Evolutionary conservation across 2,113 vertebrate genomes (phyloP), one percentile per base, ranked within the genome.

Genomic region (Pteropus alecto): DNA sequence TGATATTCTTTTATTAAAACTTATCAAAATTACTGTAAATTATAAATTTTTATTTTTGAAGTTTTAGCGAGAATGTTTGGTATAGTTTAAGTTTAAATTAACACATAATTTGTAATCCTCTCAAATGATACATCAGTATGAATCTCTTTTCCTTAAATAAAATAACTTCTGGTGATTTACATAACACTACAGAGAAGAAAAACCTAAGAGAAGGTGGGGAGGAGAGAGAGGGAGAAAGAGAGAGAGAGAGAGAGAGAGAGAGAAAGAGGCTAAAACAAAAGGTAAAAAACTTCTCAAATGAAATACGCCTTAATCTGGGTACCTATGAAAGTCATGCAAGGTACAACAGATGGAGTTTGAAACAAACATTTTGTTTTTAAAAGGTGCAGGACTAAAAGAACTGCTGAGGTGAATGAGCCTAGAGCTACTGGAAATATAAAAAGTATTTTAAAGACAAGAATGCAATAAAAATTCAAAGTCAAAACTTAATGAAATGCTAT

Each of bases 331-430:
- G 61, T 83, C 78, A 90, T 2, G 15, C 28, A 93, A 87, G 28
- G 90, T 16, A 90, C 0, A 93, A 14, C 43, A 92, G n/a, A 93
- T 43, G 38, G 41, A 18, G 7, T 54, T 14, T 71, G 15, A 91
- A 96, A 96, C 30, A 74, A 70, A 33, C 54, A 86, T 28, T 65
- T 73, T 67, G n/a, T 68, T 93, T 96, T 87, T 60, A 89, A 95
- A 87, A 54, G 60, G 56, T 56, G 30, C 0, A 87, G 18, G 7
- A 90, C 22, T 61, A 71, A 92, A 94, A 97, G 41, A 91, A 96
- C 2, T 83, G n/a, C 8, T 70, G 18, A 90, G 46, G n/a, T 93
- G 30, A 81, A 56, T 65, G 56, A 22, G 24, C 35, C 91, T 87
- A 6, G 24, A 91, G 54, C n/a, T 91, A 97, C 18, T 13, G 18